Evolutionary conservation across 2,113 vertebrate genomes (phyloP).

Genomic region (Bettongia penicillata): DNA sequence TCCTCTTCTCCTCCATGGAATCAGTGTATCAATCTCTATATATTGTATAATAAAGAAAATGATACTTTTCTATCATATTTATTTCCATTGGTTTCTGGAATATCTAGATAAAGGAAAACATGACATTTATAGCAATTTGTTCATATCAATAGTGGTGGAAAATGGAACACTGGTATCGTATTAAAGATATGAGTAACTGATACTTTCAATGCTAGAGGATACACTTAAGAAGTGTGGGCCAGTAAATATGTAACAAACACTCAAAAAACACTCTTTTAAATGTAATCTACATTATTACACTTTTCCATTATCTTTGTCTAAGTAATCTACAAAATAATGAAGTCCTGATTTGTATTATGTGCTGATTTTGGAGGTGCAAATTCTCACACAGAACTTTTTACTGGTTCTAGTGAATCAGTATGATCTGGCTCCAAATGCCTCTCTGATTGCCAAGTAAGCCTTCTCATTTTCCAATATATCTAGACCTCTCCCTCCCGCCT

Average conservation of each 20-base stretch:
- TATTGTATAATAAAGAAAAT: neutral
- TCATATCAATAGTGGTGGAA: neutral
- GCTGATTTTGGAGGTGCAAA: neutral
- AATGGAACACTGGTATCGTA: neutral
- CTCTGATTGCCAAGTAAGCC: too few species aligned
- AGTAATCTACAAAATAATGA: neutral
- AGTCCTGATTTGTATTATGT: neutral
- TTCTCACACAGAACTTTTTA: too few species aligned
- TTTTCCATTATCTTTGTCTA: neutral
- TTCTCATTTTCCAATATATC: too few species aligned
- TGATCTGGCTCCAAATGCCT: too few species aligned
- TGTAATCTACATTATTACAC: neutral
- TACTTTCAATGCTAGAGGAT: neutral
- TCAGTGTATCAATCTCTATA: neutral
- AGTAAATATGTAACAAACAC: slow-evolving; percentile 2
- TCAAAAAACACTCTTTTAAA: neutral
- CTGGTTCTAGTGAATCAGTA: too few species aligned
- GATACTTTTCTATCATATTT: neutral
- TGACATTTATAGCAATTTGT: neutral
- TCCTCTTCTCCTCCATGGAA: neutral
- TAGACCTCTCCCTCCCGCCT: too few species aligned
- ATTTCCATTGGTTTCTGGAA: neutral
- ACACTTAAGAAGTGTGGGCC: neutral
- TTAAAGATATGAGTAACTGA: neutral
- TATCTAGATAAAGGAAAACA: slow-evolving; percentile 26